These are phyloP conservation scores for Heliconius nattereri DNA, from an alignment of 1,140 invertebrate species.

Conservation along the genomic window DNA sequence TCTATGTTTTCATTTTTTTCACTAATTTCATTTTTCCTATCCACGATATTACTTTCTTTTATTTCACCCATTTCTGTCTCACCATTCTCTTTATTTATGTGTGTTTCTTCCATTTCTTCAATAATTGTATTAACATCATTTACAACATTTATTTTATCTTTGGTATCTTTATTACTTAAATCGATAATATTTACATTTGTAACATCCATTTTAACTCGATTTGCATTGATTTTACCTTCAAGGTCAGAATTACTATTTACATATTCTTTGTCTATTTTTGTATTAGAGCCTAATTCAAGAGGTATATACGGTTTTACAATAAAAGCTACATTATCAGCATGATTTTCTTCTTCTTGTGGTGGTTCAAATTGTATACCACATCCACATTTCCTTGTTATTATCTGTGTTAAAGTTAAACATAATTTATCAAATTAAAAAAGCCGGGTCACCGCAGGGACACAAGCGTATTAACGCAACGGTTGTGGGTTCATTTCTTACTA, in stretches of 20 bases:
- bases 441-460: not conserved
- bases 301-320: slow-evolving; percentile 65
- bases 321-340: slow-evolving; percentile 56
- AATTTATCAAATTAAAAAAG: not conserved
- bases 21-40: not conserved
- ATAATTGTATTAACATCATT: not conserved
- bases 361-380: slow-evolving; percentile 73
- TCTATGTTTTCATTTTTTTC: slow-evolving; percentile 18
- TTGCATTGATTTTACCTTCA: slow-evolving; percentile 13
- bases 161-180: not conserved
- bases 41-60: not conserved
- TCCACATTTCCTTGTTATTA: slow-evolving; percentile 71
- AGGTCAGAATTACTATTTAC: not conserved
- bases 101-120: slow-evolving; percentile 4
- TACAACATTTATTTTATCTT: slow-evolving; percentile 6
- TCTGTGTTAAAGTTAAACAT: slow-evolving; percentile 45
- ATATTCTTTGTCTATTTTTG: slow-evolving; percentile 4
- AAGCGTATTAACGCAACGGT: not conserved
- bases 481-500: too few species aligned
- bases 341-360: slow-evolving; percentile 55
- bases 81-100: slow-evolving; percentile 20
- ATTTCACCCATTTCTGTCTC: slow-evolving; percentile 21
- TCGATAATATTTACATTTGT: not conserved
- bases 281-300: slow-evolving; percentile 26
- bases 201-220: not conserved